Conservation (phyloP, 2,113 vertebrate genomes). For the Boulengeromyrus knoepffleri region DNA sequence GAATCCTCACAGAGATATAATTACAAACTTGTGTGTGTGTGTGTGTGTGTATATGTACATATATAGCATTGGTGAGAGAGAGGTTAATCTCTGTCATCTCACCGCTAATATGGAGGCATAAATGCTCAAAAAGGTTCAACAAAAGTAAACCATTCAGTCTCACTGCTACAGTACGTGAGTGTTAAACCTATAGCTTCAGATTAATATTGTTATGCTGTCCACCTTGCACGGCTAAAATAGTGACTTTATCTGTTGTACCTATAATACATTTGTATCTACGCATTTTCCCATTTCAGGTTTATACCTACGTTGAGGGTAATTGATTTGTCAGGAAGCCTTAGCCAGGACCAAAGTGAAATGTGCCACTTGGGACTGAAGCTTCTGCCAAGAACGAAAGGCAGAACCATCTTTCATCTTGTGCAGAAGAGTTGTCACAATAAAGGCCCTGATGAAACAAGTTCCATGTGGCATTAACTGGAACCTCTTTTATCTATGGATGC, state of each 20-base stretch:
- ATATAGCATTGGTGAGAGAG: background rate
- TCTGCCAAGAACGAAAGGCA: background rate
- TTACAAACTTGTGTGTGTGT: no score
- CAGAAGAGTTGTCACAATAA: conserved; percentile 1
- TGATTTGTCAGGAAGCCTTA: background rate
- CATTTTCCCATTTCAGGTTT: background rate
- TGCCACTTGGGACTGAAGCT: background rate
- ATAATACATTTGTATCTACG: background rate
- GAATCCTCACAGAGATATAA: no score
- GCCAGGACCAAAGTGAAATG: background rate
- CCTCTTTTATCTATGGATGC: background rate
- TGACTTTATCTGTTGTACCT: background rate
- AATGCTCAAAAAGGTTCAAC: background rate
- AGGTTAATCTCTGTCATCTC: background rate
- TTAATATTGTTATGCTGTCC: background rate
- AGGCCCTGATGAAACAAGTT: background rate
- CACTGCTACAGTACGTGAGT: background rate
- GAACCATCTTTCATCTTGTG: conserved; percentile 23
- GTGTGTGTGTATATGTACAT: background rate
- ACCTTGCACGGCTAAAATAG: background rate
- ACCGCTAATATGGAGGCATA: background rate
- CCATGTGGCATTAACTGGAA: background rate
- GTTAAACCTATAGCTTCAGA: background rate
- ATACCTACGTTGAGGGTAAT: background rate
- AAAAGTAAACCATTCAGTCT: background rate